phyloP scores from a whole-genome alignment of 2,113 vertebrate species.

The Stegastes partitus region DNA sequence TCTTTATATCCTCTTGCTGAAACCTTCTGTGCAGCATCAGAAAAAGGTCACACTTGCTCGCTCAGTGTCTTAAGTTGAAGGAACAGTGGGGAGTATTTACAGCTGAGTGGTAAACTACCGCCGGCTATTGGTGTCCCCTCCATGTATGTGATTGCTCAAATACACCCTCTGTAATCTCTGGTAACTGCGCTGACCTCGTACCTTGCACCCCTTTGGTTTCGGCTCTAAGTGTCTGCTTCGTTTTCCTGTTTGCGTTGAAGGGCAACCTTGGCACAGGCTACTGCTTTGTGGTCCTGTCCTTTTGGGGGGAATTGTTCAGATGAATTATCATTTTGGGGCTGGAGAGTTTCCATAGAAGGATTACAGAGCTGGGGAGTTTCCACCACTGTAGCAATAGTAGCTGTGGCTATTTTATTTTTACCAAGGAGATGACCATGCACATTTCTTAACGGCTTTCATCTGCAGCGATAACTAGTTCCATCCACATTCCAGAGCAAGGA shows the following conservation, averaged over 20 bases:
- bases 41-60: no score
- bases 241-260: slow-evolving; percentile 17
- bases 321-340: background rate
- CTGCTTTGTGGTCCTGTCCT: background rate
- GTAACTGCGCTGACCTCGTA: slow-evolving; percentile 1
- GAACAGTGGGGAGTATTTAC: no score
- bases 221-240: background rate
- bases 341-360: background rate
- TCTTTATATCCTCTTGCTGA: no score
- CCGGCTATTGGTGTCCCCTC: background rate
- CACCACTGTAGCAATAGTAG: background rate
- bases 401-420: slow-evolving; percentile 24
- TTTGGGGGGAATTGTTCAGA: slow-evolving; percentile 4
- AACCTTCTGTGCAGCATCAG: no score
- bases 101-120: background rate
- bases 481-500: background rate
- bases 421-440: slow-evolving; percentile 10
- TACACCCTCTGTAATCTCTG: background rate
- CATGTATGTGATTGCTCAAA: background rate
- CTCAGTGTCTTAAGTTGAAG: no score
- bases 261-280: background rate
- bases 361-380: background rate
- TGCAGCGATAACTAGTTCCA: background rate
- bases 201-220: slow-evolving; percentile 11
- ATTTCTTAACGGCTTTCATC: slow-evolving; percentile 23